A percentile compares a stretch with the other conserved stretches of the same genome.
These are phyloP conservation scores for Trichomalopsis sarcophagae DNA, from an alignment of 1,140 invertebrate genomes.

Conservation along the genomic window DNA sequence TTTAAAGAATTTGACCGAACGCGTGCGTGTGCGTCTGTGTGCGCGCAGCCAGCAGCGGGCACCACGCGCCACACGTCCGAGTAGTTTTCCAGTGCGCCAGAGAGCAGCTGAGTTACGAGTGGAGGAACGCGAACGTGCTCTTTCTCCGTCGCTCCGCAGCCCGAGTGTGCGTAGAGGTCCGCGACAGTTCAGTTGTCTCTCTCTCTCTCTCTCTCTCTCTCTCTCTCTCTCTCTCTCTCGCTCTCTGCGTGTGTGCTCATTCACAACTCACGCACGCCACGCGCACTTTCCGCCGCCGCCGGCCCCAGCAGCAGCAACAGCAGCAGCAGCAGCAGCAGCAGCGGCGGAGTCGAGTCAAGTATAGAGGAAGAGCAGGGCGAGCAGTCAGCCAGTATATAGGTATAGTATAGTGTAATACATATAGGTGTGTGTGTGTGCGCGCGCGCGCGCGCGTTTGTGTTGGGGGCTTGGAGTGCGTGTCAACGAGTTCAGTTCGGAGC, in stretches of 20 bases:
- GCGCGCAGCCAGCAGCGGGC: not conserved
- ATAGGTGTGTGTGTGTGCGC: not conserved
- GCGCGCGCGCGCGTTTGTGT: not conserved
- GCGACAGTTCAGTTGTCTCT: not conserved
- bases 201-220: not conserved
- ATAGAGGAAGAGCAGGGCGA: not conserved
- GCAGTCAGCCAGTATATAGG: not conserved
- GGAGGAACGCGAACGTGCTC: not conserved
- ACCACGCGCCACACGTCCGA: conserved; percentile 18
- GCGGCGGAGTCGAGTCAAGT: not conserved
- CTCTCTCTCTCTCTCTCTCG: not conserved
- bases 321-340: not conserved
- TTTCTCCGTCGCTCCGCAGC: not conserved
- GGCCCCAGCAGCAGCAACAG: conserved; percentile 6
- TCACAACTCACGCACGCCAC: conserved; percentile 40
- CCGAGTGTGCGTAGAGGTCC: not conserved
- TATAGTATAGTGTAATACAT: no score
- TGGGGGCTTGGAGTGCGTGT: not conserved
- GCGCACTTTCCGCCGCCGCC: not conserved
- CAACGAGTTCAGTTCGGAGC: conserved; percentile 23
- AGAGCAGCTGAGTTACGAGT: conserved; percentile 20
- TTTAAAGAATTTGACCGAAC: not conserved
- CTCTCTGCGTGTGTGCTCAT: conserved; percentile 31
- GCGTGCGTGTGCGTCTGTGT: not conserved
- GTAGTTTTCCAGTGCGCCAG: conserved; percentile 42